These are phyloP conservation scores for Clarias fuscus DNA, from an alignment of 2,797 vertebrate species.

Conservation along the genomic window DNA sequence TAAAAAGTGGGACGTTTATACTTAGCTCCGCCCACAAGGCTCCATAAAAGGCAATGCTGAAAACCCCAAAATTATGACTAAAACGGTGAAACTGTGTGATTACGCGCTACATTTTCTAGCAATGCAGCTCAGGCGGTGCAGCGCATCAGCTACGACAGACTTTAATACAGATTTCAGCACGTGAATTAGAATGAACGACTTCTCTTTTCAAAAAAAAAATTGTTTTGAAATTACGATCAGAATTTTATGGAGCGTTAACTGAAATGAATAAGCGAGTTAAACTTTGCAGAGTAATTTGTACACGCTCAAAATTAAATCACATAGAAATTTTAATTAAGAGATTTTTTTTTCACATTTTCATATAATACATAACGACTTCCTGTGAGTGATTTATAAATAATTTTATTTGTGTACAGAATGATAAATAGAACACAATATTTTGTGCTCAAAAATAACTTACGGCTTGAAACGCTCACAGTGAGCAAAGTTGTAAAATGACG, in stretches of 20 bases:
- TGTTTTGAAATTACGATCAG: no score
- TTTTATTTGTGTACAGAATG: no score
- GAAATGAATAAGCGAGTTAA: not conserved
- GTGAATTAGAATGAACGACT: not conserved
- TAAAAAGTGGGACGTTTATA: not conserved
- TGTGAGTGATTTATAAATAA: not conserved
- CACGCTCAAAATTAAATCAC: not conserved
- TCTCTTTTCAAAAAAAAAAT: no score
- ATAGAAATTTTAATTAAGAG: not conserved
- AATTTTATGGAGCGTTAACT: not conserved
- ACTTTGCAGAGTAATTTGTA: not conserved
- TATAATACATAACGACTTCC: no score
- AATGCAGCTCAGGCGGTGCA: slow-evolving; percentile 2
- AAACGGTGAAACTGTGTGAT: not conserved
- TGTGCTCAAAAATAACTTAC: not conserved
- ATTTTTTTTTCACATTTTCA: not conserved
- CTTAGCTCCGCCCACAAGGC: not conserved
- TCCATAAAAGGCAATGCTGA: not conserved
- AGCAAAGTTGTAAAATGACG: not conserved
- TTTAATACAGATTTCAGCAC: not conserved
- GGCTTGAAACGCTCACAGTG: not conserved
- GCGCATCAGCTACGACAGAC: no score
- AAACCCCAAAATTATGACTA: not conserved
- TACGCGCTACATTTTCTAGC: not conserved
- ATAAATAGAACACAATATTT: not conserved